Conservation (phyloP, 2,888 invertebrate genomes). For the Dorcus hopei region DNA sequence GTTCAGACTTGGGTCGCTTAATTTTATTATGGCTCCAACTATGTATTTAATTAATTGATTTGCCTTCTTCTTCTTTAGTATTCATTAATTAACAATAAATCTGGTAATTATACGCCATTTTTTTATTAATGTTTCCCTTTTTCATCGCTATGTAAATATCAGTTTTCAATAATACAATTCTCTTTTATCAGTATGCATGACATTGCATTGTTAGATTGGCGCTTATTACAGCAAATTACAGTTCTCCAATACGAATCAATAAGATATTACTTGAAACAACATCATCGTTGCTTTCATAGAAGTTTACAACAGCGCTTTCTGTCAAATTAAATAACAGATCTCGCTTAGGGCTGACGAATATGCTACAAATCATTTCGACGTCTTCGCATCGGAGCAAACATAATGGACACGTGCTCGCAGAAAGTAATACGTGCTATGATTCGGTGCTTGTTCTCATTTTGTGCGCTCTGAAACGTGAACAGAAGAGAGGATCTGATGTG, state of each 20-base stretch:
- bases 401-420: conserved; percentile 2
- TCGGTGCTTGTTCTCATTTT: background rate
- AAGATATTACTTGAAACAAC: conserved; percentile 13
- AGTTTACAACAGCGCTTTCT: conserved; percentile 9
- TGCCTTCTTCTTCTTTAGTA: too few relatives aligned
- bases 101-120: too few relatives aligned
- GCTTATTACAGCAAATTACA: background rate
- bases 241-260: conserved; percentile 7
- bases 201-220: too few relatives aligned
- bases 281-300: conserved; percentile 7
- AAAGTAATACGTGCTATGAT: conserved; percentile 7
- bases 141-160: too few relatives aligned
- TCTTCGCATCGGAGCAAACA: conserved; percentile 10
- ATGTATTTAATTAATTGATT: too few relatives aligned
- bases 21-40: too few relatives aligned
- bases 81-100: too few relatives aligned
- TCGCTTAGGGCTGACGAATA: conserved; percentile 13
- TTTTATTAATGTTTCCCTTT: too few relatives aligned
- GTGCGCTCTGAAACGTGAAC: background rate
- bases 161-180: too few relatives aligned
- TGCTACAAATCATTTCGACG: conserved; percentile 15
- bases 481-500: background rate
- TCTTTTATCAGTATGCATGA: too few relatives aligned
- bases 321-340: conserved; percentile 18
- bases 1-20: too few relatives aligned